phyloP scores from a whole-genome alignment of 2,113 vertebrate species.

The Caracal caracal region DNA sequence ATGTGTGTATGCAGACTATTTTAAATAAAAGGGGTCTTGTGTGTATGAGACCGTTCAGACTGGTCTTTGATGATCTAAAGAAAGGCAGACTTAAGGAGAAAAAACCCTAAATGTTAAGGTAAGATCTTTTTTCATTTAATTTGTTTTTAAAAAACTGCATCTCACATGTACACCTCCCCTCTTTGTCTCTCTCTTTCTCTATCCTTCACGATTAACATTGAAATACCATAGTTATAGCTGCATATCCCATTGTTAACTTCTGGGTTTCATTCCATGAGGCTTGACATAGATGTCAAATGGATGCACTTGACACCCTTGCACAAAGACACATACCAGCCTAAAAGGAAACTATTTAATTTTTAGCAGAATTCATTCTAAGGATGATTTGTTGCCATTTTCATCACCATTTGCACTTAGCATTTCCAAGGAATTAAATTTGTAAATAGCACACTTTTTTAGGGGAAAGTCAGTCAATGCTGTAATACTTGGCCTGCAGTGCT shows the following conservation, averaged over 20 bases:
- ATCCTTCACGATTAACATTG: slow-evolving; percentile 37
- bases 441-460: neutral
- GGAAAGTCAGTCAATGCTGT: neutral
- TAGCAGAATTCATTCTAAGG: slow-evolving; percentile 13
- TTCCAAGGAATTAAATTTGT: neutral
- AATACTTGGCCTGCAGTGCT: neutral
- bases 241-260: slow-evolving; percentile 75
- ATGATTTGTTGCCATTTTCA: neutral
- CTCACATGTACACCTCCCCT: slow-evolving; percentile 33
- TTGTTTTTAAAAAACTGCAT: slow-evolving; percentile 74
- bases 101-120: slow-evolving; percentile 73
- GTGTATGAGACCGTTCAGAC: slow-evolving; percentile 72
- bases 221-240: slow-evolving; percentile 68
- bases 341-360: slow-evolving; percentile 47
- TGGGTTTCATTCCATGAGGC: slow-evolving; percentile 73
- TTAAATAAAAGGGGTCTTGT: slow-evolving; percentile 68
- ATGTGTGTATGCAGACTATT: slow-evolving; percentile 31
- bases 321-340: slow-evolving; percentile 64
- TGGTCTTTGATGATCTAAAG: slow-evolving; percentile 81
- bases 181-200: neutral
- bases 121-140: slow-evolving; percentile 76
- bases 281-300: slow-evolving; percentile 60
- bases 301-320: slow-evolving; percentile 76
- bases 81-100: slow-evolving; percentile 55
- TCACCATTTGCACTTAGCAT: neutral